Evolutionary conservation across 1,140 invertebrate species (phyloP), one percentile per base, ranked within the genome.

Genomic region (Drosophila nigrodunni): DNA sequence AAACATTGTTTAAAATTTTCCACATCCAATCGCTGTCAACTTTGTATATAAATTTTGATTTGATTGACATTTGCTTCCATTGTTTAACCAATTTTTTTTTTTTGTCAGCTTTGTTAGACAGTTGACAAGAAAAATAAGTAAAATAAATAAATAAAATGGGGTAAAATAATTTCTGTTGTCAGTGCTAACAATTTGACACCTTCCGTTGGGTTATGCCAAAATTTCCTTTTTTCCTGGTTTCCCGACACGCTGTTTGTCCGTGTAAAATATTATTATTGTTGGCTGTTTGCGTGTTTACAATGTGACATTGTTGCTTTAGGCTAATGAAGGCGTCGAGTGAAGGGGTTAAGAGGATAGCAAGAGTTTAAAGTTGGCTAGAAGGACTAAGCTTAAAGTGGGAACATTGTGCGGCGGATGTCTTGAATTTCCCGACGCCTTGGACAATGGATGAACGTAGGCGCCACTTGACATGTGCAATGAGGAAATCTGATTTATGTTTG

Each of bases 201-300:
- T 85, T 80, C 61, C 47, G 30, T n/a, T 8, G 13, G 39, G 9
- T 35, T 30, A 5, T 47, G 30, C 13, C 13, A 18, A 37, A 15
- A 15, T 3, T n/a, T 13, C 35, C 61, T 52, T 71, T 71, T 64
- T 80, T 18, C 15, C 15, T 25, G 44, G 13, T 18, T 30, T 30
- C 6, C 25, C 25, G 25, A 10, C 15, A 50, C 13, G 1, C 1
- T 85, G 78, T 85, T 85, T 86, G 81, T 65, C 65, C 74, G 61
- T 86, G 82, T 86, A 85, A 81, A 85, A 85, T 86, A 85, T 86
- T 86, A 81, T 85, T 85, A 65, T 78, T 82, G 74, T 78, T 76
- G 73, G 50, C 61, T 54, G 18, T 52, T 65, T 58, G 67, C 66
- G 52, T 58, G 39, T 58, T 58, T 62, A 64, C 69, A 60, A 39